Evolutionary conservation across 2,797 vertebrate species (phyloP), one percentile per base, ranked within the genome.

Genomic region (Centropyge bicolor): DNA sequence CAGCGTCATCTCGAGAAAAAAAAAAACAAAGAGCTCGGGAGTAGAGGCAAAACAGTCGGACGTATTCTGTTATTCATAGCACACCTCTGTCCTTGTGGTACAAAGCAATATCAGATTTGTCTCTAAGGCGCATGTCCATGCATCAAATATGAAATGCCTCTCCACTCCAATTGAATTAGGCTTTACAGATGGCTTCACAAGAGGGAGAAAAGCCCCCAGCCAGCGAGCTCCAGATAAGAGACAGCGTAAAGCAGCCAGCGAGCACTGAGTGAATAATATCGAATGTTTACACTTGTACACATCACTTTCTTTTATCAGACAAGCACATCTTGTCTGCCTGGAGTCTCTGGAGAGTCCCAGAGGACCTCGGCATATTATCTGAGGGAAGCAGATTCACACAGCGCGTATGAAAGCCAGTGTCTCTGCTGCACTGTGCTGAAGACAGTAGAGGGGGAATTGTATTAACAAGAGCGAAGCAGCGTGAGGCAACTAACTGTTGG

Each of bases 231-330:
- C 62, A 74, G 83, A 84, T 81, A 86, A 82, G 87, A 84, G 45
- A 54, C 55, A 45, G 57, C 48, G 48, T 10, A 46, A 36, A 57
- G 80, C 66, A 69, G 76, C 78, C n/a, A 61, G 78, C 57, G 68
- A 79, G 74, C 82, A 80, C 55, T 17, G 56, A 84, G 70, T 74
- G 81, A 89, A 86, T 80, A 87, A 89, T 87, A 87, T 76, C 88
- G 82, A 89, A 81, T 91, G 90, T 94, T 95, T 94, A 93, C 91
- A 91, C 83, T 91, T 87, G 87, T 86, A 79, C 89, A 88, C 88
- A 86, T 92, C 89, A 87, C 84, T 89, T 91, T 86, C 82, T 81
- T 84, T 89, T 94, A 95, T 95, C 94, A 62, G 82, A 91, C 64
- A 46, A 89, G 90, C 78, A 77, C 92, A 93, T 95, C 93, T 88